phyloP scores from a whole-genome alignment of 2,888 invertebrate species.

The Cryptus armator region DNA sequence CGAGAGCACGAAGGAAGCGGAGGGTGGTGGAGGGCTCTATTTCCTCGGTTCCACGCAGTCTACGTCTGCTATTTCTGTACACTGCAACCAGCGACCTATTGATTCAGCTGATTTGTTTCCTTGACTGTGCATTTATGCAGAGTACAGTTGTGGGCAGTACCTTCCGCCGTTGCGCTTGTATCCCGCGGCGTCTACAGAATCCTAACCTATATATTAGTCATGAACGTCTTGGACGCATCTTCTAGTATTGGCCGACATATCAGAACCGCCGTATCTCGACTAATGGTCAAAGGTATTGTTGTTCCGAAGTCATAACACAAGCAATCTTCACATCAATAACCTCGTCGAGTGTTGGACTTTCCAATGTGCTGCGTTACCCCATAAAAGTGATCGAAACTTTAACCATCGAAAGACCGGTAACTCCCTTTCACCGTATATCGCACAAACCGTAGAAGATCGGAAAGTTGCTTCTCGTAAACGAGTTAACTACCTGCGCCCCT shows the following conservation, averaged over 20 bases:
- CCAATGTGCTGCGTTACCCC: not conserved
- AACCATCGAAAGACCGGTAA: conserved; percentile 19
- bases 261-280: too few species aligned
- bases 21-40: conserved; percentile 39
- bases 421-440: not conserved
- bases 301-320: too few species aligned
- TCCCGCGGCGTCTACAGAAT: too few species aligned
- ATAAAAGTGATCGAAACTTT: not conserved
- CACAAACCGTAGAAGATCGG: conserved; percentile 11
- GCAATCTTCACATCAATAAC: too few species aligned
- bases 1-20: conserved; percentile 26
- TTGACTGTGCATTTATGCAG: conserved; percentile 74
- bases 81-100: conserved; percentile 44
- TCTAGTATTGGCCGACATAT: too few species aligned
- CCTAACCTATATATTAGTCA: not conserved
- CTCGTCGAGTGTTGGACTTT: too few species aligned
- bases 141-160: conserved; percentile 10
- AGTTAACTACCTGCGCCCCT: conserved; percentile 53
- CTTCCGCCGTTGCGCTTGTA: too few species aligned
- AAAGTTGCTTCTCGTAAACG: conserved; percentile 51
- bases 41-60: conserved; percentile 53
- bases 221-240: too few species aligned
- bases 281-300: too few species aligned
- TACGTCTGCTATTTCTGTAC: conserved; percentile 68
- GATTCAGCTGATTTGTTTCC: conserved; percentile 69